Evolutionary conservation across 1,140 invertebrate species (phyloP).

Genomic region (Aphidius ervi): DNA sequence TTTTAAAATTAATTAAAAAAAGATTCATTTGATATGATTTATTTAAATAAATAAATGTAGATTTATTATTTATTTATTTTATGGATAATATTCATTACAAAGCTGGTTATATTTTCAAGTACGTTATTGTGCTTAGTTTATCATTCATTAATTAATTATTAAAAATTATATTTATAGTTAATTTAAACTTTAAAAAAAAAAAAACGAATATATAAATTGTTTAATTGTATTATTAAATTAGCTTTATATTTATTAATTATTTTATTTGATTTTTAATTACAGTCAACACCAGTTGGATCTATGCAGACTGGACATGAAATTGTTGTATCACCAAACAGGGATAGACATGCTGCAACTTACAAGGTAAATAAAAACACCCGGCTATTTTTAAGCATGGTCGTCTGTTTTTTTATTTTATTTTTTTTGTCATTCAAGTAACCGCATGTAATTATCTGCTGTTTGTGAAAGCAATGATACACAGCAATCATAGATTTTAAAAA

Average conservation of each 20-base stretch:
- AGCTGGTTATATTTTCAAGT: slow-evolving; percentile 17
- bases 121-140: slow-evolving; percentile 16
- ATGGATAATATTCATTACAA: background rate
- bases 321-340: slow-evolving; percentile 82
- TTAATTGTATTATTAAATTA: background rate
- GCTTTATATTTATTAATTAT: background rate
- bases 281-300: slow-evolving; percentile 89
- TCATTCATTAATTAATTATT: background rate
- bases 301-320: slow-evolving; percentile 85
- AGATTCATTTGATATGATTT: too few species aligned
- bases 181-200: too few species aligned
- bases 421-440: slow-evolving; percentile 36
- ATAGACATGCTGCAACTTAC: slow-evolving; percentile 72
- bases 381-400: slow-evolving; percentile 34
- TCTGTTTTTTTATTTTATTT: slow-evolving; percentile 23
- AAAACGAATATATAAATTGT: background rate
- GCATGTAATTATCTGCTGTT: slow-evolving; percentile 38
- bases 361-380: slow-evolving; percentile 61
- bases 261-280: slow-evolving; percentile 47
- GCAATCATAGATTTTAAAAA: slow-evolving; percentile 6
- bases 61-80: too few species aligned
- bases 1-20: too few species aligned
- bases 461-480: slow-evolving; percentile 22
- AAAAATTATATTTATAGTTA: too few species aligned
- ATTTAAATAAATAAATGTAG: too few species aligned